Base-by-base conservation (phyloP, 2,797 vertebrate species). In the Alouatta caraya region DNA sequence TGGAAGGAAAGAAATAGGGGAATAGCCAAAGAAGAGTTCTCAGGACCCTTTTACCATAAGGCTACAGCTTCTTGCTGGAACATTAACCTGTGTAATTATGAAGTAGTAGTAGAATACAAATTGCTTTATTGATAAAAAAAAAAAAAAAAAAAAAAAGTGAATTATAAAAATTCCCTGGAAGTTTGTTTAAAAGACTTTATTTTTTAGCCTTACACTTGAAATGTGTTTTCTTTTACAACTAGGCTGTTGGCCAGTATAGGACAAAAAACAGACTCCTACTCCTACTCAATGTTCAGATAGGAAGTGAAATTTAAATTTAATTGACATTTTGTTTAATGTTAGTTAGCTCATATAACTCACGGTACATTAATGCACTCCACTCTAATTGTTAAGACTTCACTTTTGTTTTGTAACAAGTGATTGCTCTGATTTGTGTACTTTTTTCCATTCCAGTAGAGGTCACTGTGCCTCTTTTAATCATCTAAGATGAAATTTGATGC, bases 401-500 rank as follows among this genome's bases (percentile, higher is more conserved):
- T 92, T 98, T 97, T 95, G 46, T 97, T 97, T 95, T 97, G 93
- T 94, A 98, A 97, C 91, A 92, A 98, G 83, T 97, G 96, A 72
- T 97, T 93, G 92, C 93, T 89, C 80, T 94, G 96, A 94, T 90
- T 96, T 86, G 44, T 97, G 78, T 0, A n/a, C 55, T 97, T 95
- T 67, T 88, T 97, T 98, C 64, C 0, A 1, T 98, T 93, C 98
- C 98, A 98, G 14, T 93, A 98, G 98, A 98, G 98, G 98, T 98
- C 98, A 97, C 96, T 96, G 61, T 96, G 90, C 94, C 96, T 97
- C 97, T 98, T 98, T 72, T 90, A 97, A 94, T 96, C 94, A 88
- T 64, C 97, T 96, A 0, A 0, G 91, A 88, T 96, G 15, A 97
- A 87, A 96, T 86, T 96, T 90, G 64, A 3, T 96, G 80, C 92